Base-by-base conservation (phyloP, 2,113 vertebrate genomes). In the Lota lota region DNA sequence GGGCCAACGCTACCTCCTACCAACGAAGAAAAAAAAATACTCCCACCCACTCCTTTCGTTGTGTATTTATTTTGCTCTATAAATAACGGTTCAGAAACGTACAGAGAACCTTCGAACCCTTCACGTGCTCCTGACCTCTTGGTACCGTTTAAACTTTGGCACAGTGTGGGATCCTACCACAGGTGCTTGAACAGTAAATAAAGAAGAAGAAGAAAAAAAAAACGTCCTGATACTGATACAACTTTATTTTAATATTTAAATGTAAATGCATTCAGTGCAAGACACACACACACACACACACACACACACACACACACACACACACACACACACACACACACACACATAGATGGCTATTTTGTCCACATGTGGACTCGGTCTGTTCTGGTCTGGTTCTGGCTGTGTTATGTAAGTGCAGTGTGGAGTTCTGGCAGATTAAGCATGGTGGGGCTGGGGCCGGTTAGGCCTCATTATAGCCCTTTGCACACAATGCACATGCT, bases 51-150 rank as follows among this genome's bases (percentile, higher is more conserved):
- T 85, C 69, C 75, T 83, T 78, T 72, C 61, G 75, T 73, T 84
- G 84, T 84, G 76, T 90, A 87, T 91, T 91, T 90, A 73, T 86
- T 85, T 87, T 53, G 61, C 72, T 85, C 89, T 87, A 89, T 84
- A 89, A 91, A 92, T 89, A 91, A 85, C 79, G 71, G 76, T 62
- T 68, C 69, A 33, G 74, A 74, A 81, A 80, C 64, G 77, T 66
- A 22, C 24, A 77, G 63, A 75, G 71, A 84, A 86, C 77, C 40
- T 73, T 72, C 72, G 85, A 76, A 64, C 75, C 80, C 79, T 80
- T 66, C 74, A 80, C 79, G 81, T 66, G 74, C 47, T 20, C 64
- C 67, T 85, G 73, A 88, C 80, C 80, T 76, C 67, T 4, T 10
- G 67, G 73, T 76, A 10, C 40, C 40, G 63, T 77, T 72, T 82